Conservation (phyloP, 2,113 vertebrate species). For the Heterochromis multidens region DNA sequence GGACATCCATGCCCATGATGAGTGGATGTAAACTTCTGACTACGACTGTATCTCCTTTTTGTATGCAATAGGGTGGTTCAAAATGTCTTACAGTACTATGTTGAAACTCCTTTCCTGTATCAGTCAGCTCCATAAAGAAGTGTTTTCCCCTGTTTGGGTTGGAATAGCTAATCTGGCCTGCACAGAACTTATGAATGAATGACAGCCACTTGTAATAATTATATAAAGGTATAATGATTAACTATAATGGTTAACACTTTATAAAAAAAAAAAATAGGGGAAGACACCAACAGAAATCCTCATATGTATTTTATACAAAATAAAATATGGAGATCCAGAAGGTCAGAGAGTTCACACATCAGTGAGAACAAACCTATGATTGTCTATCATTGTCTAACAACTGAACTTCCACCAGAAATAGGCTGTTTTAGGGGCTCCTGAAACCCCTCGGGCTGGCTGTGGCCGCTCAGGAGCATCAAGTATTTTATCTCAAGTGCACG, state of each 20-base stretch:
- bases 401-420: background rate
- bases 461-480: background rate
- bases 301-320: background rate
- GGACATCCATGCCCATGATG: background rate
- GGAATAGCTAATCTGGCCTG: background rate
- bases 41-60: background rate
- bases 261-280: background rate
- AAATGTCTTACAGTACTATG: background rate
- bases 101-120: background rate
- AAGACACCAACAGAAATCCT: background rate
- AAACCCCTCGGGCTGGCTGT: background rate
- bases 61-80: background rate
- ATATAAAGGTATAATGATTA: too few species aligned
- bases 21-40: background rate
- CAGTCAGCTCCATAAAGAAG: background rate
- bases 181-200: background rate
- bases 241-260: background rate
- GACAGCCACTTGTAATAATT: background rate
- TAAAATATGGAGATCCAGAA: background rate
- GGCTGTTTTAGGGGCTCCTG: background rate
- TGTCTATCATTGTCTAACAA: background rate
- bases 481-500: conserved; percentile 42
- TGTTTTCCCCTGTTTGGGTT: background rate
- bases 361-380: background rate
- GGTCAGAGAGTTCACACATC: background rate